These are phyloP conservation scores for Pristionchus japonicus DNA, from an alignment of 2,888 invertebrate species.

Conservation along the genomic window DNA sequence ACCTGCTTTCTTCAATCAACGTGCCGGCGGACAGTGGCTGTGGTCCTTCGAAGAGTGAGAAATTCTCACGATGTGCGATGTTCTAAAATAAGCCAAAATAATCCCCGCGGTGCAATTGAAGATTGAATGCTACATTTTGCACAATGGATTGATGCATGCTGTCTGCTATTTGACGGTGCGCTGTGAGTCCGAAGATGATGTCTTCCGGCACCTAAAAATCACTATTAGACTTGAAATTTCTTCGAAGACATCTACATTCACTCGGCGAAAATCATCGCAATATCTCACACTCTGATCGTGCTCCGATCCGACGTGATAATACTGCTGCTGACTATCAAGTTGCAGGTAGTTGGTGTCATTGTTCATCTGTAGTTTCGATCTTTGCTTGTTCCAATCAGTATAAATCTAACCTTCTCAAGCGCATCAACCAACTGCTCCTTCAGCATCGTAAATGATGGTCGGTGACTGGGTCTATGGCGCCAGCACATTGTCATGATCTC, in stretches of 20 bases:
- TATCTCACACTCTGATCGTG: conserved; percentile 16
- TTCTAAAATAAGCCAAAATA: too few relatives aligned
- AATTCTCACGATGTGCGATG: background rate
- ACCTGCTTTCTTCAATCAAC: background rate
- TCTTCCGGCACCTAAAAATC: background rate
- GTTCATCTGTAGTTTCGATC: background rate
- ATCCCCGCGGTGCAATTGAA: too few relatives aligned
- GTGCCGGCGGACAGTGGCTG: background rate
- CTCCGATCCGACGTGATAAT: conserved; percentile 9
- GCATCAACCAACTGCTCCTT: conserved; percentile 83
- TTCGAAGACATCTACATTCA: too few relatives aligned
- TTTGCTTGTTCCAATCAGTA: too few relatives aligned
- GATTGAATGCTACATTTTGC: too few relatives aligned
- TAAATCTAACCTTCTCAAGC: conserved; percentile 80
- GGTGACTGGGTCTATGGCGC: conserved; percentile 84
- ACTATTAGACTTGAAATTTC: background rate
- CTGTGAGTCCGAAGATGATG: background rate
- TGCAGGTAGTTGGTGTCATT: background rate
- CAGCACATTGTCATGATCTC: conserved; percentile 88
- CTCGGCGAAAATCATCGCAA: too few relatives aligned
- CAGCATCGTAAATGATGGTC: conserved; percentile 87
- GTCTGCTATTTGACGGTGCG: background rate
- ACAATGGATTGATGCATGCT: too few relatives aligned
- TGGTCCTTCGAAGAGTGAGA: background rate
- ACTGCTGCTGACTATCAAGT: conserved; percentile 22